Base-by-base conservation (phyloP, 2,888 invertebrate species). In the Tipula confusa region DNA sequence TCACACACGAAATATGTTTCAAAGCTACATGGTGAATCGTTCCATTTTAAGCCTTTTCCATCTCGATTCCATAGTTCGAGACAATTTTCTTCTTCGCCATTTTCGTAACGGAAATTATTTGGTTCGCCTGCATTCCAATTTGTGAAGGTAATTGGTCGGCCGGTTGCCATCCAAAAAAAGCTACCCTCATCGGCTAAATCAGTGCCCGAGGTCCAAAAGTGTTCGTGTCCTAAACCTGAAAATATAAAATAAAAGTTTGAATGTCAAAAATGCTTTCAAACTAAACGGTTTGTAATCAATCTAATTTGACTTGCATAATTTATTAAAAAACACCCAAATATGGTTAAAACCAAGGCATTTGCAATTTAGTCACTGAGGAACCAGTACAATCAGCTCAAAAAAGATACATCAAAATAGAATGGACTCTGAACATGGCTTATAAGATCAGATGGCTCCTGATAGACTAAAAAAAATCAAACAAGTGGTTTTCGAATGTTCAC, bases 91-190 rank as follows among this genome's bases (percentile, higher is more conserved):
- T 97, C 96, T 89, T 97, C 97, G 5, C 97, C 97, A 88, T 97
- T 97, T 89, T 97, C 97, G 84, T 90, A 90, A 86, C 96, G 94
- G 92, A 97, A 97, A 90, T 97, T 97, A 90, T 97, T 97, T 0
- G 97, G 97, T 87, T 97, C 97, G 0, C 97, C 97, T 0, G 96
- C 95, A 90, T 97, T 97, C 96, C 96, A 97, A 89, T 97, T 97
- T 86, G 96, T 96, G 90, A 96, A 97, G 31, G 96, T 96, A 83
- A 97, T 92, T 0, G 96, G 96, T 84, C 95, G 91, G 2, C 97
- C 97, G 84, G 95, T 96, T 11, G 96, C 95, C 96, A 97, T 95
- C 97, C 97, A 97, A 91, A 96, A 96, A 92, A 96, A 97, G 87
- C 93, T 93, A 18, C 97, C 97, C 88, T 97, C 97, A 87, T 97